A percentile compares a stretch with the other conserved stretches of the same genome.
These are phyloP conservation scores for Aptenodytes patagonicus DNA, from an alignment of 2,113 vertebrate genomes.

Conservation along the genomic window DNA sequence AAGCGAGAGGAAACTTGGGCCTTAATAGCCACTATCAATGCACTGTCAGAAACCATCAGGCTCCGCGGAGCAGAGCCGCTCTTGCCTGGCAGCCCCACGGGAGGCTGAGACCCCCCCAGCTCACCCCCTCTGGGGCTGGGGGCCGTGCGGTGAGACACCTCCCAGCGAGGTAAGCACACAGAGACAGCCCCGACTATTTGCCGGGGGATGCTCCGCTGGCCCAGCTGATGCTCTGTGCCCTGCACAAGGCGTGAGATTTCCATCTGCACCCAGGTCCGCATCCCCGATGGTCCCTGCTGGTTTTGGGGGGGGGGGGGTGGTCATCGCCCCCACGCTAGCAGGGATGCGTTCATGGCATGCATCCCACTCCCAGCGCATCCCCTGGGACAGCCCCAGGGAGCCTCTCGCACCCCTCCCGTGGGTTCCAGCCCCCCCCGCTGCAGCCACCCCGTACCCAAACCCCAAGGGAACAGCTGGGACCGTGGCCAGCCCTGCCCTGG, in stretches of 20 bases:
- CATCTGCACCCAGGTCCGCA: neutral
- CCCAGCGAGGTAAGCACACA: too few species aligned
- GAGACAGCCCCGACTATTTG: accelerated
- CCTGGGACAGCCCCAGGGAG: neutral
- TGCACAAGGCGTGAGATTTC: neutral
- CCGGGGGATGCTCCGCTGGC: neutral
- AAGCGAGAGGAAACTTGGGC: neutral
- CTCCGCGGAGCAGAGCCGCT: neutral
- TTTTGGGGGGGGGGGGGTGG: accelerated
- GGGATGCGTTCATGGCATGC: accelerated
- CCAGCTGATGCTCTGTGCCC: neutral
- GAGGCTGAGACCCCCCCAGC: neutral
- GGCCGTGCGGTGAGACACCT: accelerated
- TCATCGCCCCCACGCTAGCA: neutral
- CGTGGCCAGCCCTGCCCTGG: neutral
- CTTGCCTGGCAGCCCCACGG: neutral
- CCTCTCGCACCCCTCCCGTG: neutral
- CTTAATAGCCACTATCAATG: neutral
- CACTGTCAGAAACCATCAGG: neutral
- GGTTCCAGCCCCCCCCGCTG: neutral
- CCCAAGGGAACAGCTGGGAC: accelerated
- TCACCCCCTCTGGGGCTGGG: accelerated
- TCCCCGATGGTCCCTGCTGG: neutral
- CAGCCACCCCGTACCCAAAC: neutral
- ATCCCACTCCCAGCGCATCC: accelerated